Percentiles rank a stretch among this genome's conserved stretches.
These are phyloP conservation scores for Crocidura indochinensis DNA, from an alignment of 2,797 vertebrate species.

Conservation along the genomic window DNA sequence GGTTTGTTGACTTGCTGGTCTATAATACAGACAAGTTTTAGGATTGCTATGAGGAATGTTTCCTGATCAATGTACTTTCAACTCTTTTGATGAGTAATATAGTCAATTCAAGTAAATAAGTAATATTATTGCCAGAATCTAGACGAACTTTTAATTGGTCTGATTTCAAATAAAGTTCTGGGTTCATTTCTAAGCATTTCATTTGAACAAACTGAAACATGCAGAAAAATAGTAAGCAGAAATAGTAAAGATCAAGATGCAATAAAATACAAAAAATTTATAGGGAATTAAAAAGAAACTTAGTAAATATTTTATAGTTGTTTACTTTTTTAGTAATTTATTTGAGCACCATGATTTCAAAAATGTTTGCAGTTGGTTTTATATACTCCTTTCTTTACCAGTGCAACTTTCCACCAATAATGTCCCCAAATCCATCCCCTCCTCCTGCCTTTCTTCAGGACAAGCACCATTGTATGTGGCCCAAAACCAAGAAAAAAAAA, in stretches of 20 bases:
- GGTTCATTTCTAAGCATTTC: conserved; percentile 33
- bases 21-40: background rate
- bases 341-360: too few species aligned
- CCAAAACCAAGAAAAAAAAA: too few species aligned
- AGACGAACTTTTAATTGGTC: background rate
- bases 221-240: background rate
- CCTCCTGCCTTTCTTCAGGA: too few species aligned
- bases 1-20: background rate
- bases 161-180: background rate
- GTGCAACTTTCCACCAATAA: too few species aligned
- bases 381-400: too few species aligned
- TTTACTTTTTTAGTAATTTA: too few species aligned
- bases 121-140: background rate
- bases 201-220: background rate
- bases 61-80: background rate
- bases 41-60: background rate
- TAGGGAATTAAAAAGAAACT: conserved; percentile 27
- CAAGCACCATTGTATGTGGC: too few species aligned
- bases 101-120: background rate
- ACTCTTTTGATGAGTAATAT: background rate
- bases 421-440: too few species aligned
- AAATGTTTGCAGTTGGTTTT: too few species aligned
- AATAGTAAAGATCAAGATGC: background rate
- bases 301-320: too few species aligned
- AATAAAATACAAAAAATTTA: conserved; percentile 28